A percentile compares a stretch with the other conserved stretches of the same genome.
Evolutionary conservation across 2,113 vertebrate genomes (phyloP).

Genomic region (Chaenocephalus aceratus): DNA sequence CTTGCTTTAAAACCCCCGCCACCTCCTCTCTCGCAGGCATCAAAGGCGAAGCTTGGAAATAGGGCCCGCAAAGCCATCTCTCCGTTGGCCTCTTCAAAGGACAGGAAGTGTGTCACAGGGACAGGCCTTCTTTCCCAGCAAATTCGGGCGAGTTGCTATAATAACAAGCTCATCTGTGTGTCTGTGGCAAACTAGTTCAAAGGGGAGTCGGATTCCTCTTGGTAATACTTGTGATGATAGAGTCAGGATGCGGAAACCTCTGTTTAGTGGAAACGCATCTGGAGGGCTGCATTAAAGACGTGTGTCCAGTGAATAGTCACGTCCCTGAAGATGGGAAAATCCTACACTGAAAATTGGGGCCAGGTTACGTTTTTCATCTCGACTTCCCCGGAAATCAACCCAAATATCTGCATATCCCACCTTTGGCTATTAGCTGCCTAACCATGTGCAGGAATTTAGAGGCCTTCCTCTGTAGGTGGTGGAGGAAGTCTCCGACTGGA

Average conservation of each 20-base stretch:
- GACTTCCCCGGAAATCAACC: conserved; percentile 23
- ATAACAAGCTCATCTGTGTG: conserved; percentile 84
- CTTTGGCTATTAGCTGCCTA: conserved; percentile 25
- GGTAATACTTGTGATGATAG: conserved; percentile 74
- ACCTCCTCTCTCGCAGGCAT: conserved; percentile 74
- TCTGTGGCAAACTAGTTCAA: conserved; percentile 83
- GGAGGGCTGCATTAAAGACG: conserved; percentile 41
- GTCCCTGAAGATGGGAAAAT: conserved; percentile 43
- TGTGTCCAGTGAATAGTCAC: conserved; percentile 34
- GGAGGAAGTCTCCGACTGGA: neutral
- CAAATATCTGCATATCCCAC: conserved; percentile 17
- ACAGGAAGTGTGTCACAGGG: conserved; percentile 86
- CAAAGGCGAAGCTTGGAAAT: conserved; percentile 81
- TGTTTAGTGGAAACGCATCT: conserved; percentile 64
- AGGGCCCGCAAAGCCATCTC: conserved; percentile 80
- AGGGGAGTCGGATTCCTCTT: conserved; percentile 77
- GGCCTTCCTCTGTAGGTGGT: conserved; percentile 16
- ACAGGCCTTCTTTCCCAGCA: conserved; percentile 82
- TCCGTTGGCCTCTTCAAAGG: conserved; percentile 86
- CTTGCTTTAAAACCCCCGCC: conserved; percentile 63
- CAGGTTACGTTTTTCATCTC: conserved; percentile 48
- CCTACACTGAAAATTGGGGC: conserved; percentile 24
- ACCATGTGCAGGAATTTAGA: conserved; percentile 13
- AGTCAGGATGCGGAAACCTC: conserved; percentile 79
- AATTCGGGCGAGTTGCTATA: conserved; percentile 78